Conservation (phyloP, 2,113 vertebrate species). For the Catharus bicknelli region DNA sequence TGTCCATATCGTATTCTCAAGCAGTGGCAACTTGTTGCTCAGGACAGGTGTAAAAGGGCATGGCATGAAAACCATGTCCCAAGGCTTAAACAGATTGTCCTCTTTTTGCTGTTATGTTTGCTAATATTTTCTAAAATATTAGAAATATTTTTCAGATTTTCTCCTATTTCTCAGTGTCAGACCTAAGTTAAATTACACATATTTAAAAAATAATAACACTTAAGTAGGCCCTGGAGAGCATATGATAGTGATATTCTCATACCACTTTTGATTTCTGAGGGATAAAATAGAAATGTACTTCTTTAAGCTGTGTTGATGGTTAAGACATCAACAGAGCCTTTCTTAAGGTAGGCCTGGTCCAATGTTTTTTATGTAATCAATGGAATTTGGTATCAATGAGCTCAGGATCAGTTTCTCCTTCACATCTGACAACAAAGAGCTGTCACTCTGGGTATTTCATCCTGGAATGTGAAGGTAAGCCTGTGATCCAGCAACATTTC, state of each 20-base stretch:
- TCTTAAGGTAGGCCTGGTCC: background rate
- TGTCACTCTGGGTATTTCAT: background rate
- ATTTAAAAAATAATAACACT: background rate
- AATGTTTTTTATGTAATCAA: background rate
- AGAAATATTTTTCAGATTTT: background rate
- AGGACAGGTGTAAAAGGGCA: background rate
- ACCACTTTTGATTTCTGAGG: background rate
- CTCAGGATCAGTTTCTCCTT: background rate
- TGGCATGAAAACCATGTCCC: background rate
- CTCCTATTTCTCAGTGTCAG: background rate
- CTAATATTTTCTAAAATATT: background rate
- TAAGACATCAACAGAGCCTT: background rate
- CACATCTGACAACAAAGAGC: background rate
- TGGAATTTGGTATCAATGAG: background rate
- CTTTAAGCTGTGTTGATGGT: background rate
- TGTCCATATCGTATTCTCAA: rapidly evolving
- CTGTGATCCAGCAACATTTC: background rate
- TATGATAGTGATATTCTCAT: background rate
- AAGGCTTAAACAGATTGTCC: background rate
- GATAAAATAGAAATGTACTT: background rate
- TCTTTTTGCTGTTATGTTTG: background rate
- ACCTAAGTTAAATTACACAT: background rate
- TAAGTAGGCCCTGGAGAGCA: background rate
- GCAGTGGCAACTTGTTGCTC: background rate
- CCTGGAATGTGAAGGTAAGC: background rate